A percentile compares a stretch with the other conserved stretches of the same genome.
Evolutionary conservation across 2,888 invertebrate species (phyloP).

Genomic region (Chymomyza procnemis): DNA sequence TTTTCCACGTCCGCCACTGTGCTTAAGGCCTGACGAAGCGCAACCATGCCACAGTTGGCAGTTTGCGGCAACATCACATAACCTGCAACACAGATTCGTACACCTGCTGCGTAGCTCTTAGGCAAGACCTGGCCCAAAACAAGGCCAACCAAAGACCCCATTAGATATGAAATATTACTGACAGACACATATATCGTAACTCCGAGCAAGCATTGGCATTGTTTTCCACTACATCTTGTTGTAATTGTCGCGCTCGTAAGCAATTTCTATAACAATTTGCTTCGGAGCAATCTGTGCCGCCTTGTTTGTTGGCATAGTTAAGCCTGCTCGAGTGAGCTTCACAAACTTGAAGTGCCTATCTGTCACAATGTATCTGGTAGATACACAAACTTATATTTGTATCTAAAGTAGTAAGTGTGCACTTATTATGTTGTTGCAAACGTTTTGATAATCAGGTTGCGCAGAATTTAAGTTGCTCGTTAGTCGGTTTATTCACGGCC

Average conservation of each 20-base stretch:
- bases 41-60: not conserved
- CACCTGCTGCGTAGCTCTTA: not conserved
- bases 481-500: not conserved
- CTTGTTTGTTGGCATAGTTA: constrained; percentile 41
- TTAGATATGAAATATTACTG: not conserved
- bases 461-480: not conserved
- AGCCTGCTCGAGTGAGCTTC: constrained; percentile 41
- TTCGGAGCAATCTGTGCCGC: constrained; percentile 57
- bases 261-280: constrained; percentile 34
- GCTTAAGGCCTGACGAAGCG: not conserved
- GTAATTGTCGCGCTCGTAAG: constrained; percentile 54
- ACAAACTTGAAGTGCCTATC: constrained; percentile 14
- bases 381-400: constrained; percentile 3
- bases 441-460: constrained; percentile 9
- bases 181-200: no score
- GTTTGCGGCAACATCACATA: not conserved
- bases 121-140: not conserved
- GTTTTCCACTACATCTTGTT: constrained; percentile 56
- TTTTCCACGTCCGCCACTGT: no score
- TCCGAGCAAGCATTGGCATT: constrained; percentile 42
- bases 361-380: constrained; percentile 3
- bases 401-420: constrained; percentile 7
- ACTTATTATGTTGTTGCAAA: constrained; percentile 3
- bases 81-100: not conserved
- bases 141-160: not conserved